These are phyloP conservation scores for Drosophila kikkawai DNA, from an alignment of 1,140 invertebrate species.

Conservation along the genomic window DNA sequence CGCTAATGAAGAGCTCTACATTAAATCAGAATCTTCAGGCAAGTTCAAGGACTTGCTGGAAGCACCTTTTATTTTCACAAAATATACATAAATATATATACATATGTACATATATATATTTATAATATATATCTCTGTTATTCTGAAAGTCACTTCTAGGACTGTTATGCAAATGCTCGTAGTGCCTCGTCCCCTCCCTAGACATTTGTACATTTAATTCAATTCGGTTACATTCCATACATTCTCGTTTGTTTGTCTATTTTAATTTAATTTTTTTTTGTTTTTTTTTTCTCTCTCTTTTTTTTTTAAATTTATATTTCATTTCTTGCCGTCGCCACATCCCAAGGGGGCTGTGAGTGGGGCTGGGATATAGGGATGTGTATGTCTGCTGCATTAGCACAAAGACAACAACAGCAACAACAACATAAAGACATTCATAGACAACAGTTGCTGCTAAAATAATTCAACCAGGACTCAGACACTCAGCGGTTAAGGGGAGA, in stretches of 20 bases:
- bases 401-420: constrained; percentile 37
- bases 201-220: constrained; percentile 69
- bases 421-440: constrained; percentile 4
- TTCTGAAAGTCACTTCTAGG: constrained; percentile 13
- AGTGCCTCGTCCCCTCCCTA: constrained; percentile 1
- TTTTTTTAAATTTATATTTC: constrained; percentile 77
- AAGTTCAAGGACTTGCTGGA: constrained; percentile 10
- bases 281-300: constrained; percentile 28
- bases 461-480: constrained; percentile 61
- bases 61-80: background rate
- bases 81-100: background rate
- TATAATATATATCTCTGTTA: background rate
- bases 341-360: constrained; percentile 43
- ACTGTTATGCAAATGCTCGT: constrained; percentile 23
- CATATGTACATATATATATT: background rate
- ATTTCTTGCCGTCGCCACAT: constrained; percentile 57
- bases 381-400: constrained; percentile 73
- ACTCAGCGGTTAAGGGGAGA: constrained; percentile 9
- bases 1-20: background rate
- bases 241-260: constrained; percentile 40
- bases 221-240: constrained; percentile 70
- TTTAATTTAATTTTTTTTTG: constrained; percentile 35
- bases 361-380: constrained; percentile 15
- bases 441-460: constrained; percentile 67
- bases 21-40: background rate